Evolutionary conservation across 2,888 invertebrate genomes (phyloP).

Genomic region (Stenurella melanura): DNA sequence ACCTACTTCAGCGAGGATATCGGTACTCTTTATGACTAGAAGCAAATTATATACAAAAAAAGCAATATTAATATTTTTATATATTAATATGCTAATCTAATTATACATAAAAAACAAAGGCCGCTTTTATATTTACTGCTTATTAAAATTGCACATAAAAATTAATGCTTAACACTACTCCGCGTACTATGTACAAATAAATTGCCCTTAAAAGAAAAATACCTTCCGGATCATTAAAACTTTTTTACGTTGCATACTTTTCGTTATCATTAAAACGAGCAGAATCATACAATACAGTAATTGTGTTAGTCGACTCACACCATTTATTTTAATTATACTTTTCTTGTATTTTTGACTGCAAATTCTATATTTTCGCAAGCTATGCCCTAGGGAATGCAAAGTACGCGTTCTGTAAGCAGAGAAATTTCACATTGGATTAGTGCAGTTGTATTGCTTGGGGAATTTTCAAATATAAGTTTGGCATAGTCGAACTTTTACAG

Average conservation of each 20-base stretch:
- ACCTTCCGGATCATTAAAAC: slow-evolving; percentile 53
- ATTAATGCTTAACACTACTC: not conserved
- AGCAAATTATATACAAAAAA: not conserved
- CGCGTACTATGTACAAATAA: not conserved
- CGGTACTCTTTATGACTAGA: not conserved
- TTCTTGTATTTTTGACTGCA: slow-evolving; percentile 48
- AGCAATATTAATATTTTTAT: not conserved
- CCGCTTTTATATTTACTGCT: not conserved
- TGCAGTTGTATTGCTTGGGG: slow-evolving; percentile 18
- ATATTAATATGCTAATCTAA: slow-evolving; percentile 3
- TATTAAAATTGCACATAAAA: not conserved
- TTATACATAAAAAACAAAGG: not conserved
- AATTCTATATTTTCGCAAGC: slow-evolving; percentile 45
- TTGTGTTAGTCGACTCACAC: slow-evolving; percentile 50
- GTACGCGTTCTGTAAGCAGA: slow-evolving; percentile 14
- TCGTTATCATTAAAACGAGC: slow-evolving; percentile 46
- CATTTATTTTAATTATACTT: slow-evolving; percentile 52
- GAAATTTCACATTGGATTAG: slow-evolving; percentile 27
- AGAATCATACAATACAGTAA: slow-evolving; percentile 50
- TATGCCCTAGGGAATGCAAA: slow-evolving; percentile 12
- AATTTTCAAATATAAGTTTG: slow-evolving; percentile 27
- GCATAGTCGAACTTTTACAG: slow-evolving; percentile 20
- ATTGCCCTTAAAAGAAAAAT: slow-evolving; percentile 35
- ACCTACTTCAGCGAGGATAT: not conserved
- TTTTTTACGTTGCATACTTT: slow-evolving; percentile 51